Evolutionary conservation across 2,888 invertebrate species (phyloP).

Genomic region (Nomada ruficornis): DNA sequence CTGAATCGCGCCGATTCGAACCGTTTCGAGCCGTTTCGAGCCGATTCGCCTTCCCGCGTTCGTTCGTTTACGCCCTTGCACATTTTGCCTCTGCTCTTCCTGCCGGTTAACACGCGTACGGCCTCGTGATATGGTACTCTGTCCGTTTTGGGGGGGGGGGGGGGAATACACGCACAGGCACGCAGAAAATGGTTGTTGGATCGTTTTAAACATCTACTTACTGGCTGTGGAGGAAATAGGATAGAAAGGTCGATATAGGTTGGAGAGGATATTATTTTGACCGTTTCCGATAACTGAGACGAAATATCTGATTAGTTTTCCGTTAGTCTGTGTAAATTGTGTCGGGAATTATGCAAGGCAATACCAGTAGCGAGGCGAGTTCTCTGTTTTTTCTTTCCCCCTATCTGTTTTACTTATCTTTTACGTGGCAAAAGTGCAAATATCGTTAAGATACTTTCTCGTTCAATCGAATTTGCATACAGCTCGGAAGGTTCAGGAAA

Average conservation of each 20-base stretch:
- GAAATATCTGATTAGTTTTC: neutral
- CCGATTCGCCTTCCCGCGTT: conserved; percentile 13
- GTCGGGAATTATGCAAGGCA: neutral
- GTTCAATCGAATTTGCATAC: conserved; percentile 1
- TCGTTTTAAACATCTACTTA: too few species aligned
- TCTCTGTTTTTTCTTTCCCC: neutral
- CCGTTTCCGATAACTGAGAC: neutral
- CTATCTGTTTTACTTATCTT: too few species aligned
- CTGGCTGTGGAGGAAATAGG: too few species aligned
- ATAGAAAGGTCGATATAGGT: too few species aligned
- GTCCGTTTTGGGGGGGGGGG: too few species aligned
- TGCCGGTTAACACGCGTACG: conserved; percentile 7
- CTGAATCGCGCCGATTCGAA: conserved; percentile 40
- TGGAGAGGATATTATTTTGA: neutral
- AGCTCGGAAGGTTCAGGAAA: neutral
- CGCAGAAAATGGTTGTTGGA: too few species aligned
- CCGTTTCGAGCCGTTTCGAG: neutral
- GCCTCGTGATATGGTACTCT: neutral
- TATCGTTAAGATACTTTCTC: conserved; percentile 7
- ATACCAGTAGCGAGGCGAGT: neutral
- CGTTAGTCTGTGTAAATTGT: neutral
- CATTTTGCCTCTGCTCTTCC: neutral
- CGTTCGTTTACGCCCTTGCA: conserved; percentile 7
- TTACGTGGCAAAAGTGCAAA: neutral
- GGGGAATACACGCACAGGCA: too few species aligned